Evolutionary conservation across 2,888 invertebrate genomes (phyloP), one percentile per base, ranked within the genome.

Genomic region (Polymixis lichenea): DNA sequence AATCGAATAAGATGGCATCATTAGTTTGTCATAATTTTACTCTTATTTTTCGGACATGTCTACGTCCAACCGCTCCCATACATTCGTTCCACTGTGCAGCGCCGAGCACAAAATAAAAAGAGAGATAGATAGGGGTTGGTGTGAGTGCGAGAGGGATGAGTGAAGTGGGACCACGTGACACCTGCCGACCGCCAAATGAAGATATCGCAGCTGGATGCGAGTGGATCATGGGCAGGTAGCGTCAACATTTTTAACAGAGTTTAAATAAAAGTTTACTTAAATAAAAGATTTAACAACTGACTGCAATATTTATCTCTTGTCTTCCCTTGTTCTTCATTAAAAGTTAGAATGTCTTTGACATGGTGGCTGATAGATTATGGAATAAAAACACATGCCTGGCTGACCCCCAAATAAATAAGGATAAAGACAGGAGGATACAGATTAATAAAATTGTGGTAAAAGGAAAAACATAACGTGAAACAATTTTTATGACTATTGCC

Each of bases 131-230:
- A 90, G 72, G 72, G 72, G 73, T 78, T 67, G 11, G 51, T 46
- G 5, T 25, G 72, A 38, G 93, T 86, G 82, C 9, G 90, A 95
- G 77, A 71, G 91, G 75, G 94, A 94, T 11, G 83, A 61, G 78
- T 83, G 75, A 87, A 88, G 72, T 77, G 85, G 87, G 80, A 91
- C 94, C 95, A 95, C 95, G 95, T 96, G 96, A 95, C 96, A 96
- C 96, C 96, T 96, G 96, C 95, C 94, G 95, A 90, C 95, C 94
- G 94, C 94, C 95, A 96, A 96, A 96, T 96, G 96, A 96, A 96
- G 96, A 96, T 94, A 96, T 96, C 96, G 95, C 96, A 96, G 96
- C 96, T 96, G 96, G 95, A 94, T 94, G 93, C 93, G 91, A 93
- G 94, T 92, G 92, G 89, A 91, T 90, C 93, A 91, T 75, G 86